phyloP scores from a whole-genome alignment of 2,113 vertebrate genomes.

The Pandion haliaetus region DNA sequence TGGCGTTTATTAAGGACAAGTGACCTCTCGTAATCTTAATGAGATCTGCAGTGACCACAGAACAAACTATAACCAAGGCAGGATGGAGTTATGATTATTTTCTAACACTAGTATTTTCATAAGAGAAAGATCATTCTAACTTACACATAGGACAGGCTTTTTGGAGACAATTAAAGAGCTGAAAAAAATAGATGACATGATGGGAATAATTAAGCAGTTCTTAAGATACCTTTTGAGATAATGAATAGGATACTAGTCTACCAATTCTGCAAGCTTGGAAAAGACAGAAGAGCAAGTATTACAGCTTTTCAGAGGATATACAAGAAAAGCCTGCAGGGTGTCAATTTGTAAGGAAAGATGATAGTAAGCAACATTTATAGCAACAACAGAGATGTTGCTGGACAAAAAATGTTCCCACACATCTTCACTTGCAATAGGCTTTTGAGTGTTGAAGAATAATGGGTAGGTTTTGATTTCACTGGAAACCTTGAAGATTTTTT shows the following conservation, averaged over 20 bases:
- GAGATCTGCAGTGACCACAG: background rate
- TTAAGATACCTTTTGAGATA: constrained; percentile 8
- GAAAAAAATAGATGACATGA: background rate
- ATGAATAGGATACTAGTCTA: background rate
- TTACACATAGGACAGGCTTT: background rate
- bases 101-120: background rate
- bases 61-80: background rate
- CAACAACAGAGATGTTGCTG: background rate
- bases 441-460: background rate
- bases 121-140: background rate
- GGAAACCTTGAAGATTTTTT: background rate
- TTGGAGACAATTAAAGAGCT: background rate
- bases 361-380: constrained; percentile 11
- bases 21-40: background rate
- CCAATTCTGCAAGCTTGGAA: background rate
- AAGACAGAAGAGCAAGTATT: background rate
- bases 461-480: background rate
- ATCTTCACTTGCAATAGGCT: background rate
- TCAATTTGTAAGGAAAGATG: background rate
- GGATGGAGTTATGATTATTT: background rate
- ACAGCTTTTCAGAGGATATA: background rate
- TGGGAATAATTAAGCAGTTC: background rate
- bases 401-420: background rate
- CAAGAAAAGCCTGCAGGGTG: background rate
- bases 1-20: background rate